Conservation (phyloP, 2,888 invertebrate species). For the Perizoma flavofasciatum region DNA sequence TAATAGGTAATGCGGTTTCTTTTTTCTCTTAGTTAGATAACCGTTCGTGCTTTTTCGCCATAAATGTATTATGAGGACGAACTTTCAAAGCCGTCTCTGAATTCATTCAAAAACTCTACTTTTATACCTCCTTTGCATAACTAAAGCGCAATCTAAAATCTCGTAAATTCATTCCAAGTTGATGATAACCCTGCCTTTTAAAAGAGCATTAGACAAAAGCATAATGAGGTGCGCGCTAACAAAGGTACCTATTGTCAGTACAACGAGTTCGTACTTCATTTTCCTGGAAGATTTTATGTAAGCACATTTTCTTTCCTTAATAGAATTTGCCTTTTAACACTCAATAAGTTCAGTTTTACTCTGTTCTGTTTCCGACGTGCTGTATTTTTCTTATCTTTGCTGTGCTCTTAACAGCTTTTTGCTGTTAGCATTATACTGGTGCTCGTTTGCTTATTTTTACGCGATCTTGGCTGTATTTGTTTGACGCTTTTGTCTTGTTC, state of each 20-base stretch:
- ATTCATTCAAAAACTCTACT: conserved; percentile 10
- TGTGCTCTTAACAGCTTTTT: conserved; percentile 37
- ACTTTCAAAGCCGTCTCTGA: conserved; percentile 8
- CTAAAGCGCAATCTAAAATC: conserved; percentile 29
- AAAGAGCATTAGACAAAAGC: conserved; percentile 38
- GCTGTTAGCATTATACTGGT: conserved; percentile 36
- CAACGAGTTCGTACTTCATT: conserved; percentile 33
- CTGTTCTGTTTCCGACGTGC: conserved; percentile 25
- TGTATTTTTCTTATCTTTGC: conserved; percentile 33
- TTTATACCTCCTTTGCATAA: conserved; percentile 20
- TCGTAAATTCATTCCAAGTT: conserved; percentile 27
- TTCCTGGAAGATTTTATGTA: conserved; percentile 31
- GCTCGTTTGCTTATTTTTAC: conserved; percentile 36
- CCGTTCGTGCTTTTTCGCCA: conserved; percentile 1
- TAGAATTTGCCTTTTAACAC: conserved; percentile 40
- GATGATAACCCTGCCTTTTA: conserved; percentile 32
- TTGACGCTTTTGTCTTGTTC: conserved; percentile 30
- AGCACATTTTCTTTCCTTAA: conserved; percentile 35
- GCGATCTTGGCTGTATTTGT: conserved; percentile 32
- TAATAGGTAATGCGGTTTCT: not conserved
- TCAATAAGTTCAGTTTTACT: conserved; percentile 32
- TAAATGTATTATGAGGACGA: conserved; percentile 3
- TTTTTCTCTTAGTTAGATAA: conserved; percentile 2
- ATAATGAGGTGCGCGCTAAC: conserved; percentile 36
- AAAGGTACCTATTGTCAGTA: conserved; percentile 35